Conservation (phyloP, 2,113 vertebrate genomes). For the Elephas maximus region DNA sequence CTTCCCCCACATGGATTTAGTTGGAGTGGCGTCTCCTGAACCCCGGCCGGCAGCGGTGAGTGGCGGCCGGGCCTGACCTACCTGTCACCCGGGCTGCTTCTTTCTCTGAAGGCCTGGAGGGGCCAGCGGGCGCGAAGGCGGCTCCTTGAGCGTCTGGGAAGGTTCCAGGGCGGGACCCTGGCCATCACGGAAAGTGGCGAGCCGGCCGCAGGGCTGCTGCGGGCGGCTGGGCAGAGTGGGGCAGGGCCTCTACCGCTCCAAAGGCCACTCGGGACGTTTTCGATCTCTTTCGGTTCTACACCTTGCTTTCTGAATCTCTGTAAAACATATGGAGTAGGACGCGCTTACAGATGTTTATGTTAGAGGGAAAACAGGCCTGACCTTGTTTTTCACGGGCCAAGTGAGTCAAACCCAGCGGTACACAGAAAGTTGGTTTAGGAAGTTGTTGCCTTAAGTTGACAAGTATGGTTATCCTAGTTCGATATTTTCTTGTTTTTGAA, state of each 20-base stretch:
- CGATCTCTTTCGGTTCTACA: neutral
- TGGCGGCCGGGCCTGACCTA: neutral
- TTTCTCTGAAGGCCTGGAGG: neutral
- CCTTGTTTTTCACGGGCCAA: neutral
- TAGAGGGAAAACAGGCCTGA: neutral
- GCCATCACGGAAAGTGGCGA: neutral
- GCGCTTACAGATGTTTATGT: neutral
- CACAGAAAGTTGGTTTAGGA: neutral
- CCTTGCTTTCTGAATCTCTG: neutral
- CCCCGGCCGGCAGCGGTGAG: conserved; percentile 71
- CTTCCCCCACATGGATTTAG: conserved; percentile 74
- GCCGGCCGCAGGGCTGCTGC: neutral
- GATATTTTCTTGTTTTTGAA: conserved; percentile 29
- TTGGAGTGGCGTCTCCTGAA: conserved; percentile 80
- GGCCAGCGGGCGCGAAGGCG: neutral
- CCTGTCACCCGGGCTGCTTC: neutral
- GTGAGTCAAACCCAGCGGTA: conserved; percentile 4
- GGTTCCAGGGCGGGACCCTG: neutral
- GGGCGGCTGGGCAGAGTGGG: too few species aligned
- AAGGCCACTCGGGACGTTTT: neutral
- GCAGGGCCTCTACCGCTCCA: neutral
- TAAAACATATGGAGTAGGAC: neutral
- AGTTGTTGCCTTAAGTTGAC: neutral
- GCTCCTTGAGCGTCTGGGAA: neutral
- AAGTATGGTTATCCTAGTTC: neutral